Base-by-base conservation (phyloP, 1,140 invertebrate species). In the Aphelenchoides besseyi region DNA sequence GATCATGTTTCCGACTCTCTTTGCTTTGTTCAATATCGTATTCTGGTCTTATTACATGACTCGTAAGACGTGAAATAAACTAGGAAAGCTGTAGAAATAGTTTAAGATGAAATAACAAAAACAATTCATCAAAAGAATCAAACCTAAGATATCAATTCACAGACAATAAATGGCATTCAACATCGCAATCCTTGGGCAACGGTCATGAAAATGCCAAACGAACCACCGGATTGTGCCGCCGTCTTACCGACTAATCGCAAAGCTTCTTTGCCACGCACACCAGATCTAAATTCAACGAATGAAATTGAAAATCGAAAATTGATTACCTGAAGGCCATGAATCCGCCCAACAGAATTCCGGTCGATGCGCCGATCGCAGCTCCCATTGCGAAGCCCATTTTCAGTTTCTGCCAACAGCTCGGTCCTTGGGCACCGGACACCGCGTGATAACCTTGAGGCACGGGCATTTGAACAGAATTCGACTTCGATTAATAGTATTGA, bases 321-420 rank as follows among this genome's bases (percentile, higher is more conserved):
- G 2, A 32, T 0, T 28, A 78, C 76, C 74, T 79, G 16, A 70
- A 72, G 23, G 74, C 70, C 18, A 59, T 63, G 67, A 76, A 75
- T 23, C 71, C 41, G 3, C 77, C 77, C 23, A 78, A 41, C 16
- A 78, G 37, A 48, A 78, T 70, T 41, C 77, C 78, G 3, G 73
- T 81, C 12, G 78, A 76, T 8, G 68, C 78, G 3, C 76, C 77
- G 29, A 79, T 80, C 63, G 80, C 59, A 54, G 75, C 75, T 12
- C 78, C 78, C 78, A 79, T 79, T 33, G 70, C 61, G 33, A 79
- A 79, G 41, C 78, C 78, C 68, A 80, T 74, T 48, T 79, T 79
- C 2, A 79, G 54, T 54, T 79, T 79, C 53, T 78, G 69, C 55
- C 80, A 72, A 52, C 78, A 79, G 23, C 75, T 70, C 28, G 72